These are phyloP conservation scores for Hoplostethus atlanticus DNA, from an alignment of 2,797 vertebrate genomes.

Conservation along the genomic window DNA sequence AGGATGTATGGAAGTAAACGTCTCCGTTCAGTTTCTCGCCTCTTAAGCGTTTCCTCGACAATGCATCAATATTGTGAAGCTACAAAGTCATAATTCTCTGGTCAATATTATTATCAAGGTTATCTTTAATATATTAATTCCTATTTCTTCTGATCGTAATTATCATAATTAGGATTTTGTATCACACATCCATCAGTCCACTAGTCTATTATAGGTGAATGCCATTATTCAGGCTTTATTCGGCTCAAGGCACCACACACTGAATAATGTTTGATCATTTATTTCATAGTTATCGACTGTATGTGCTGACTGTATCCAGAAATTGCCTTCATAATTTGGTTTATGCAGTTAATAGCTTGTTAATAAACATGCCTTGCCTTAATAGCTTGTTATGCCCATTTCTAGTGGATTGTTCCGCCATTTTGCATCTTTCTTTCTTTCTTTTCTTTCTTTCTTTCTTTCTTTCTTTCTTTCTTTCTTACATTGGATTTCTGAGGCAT, in stretches of 20 bases:
- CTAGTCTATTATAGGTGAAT: neutral
- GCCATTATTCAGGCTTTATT: neutral
- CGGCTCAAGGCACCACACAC: neutral
- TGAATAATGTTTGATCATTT: neutral
- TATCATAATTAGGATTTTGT: neutral
- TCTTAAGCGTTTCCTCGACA: too few relatives aligned
- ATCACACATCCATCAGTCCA: neutral
- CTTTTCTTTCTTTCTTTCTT: conserved; percentile 14
- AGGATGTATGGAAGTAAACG: too few relatives aligned
- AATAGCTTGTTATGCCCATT: too few relatives aligned
- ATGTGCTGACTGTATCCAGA: neutral
- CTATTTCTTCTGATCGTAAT: neutral
- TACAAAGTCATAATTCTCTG: too few relatives aligned
- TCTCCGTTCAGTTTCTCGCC: too few relatives aligned
- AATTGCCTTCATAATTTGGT: neutral
- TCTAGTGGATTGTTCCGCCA: neutral
- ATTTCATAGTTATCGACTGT: neutral
- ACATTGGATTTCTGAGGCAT: conserved; percentile 77
- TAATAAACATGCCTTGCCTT: too few relatives aligned
- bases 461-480: conserved; percentile 46
- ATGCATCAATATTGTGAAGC: too few relatives aligned
- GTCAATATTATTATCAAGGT: too few relatives aligned
- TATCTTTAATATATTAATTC: too few relatives aligned
- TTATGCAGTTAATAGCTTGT: too few relatives aligned
- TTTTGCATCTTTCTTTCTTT: conserved; percentile 1